Evolutionary conservation across 2,113 vertebrate genomes (phyloP), one percentile per base, ranked within the genome.

Genomic region (Apteryx mantelli): DNA sequence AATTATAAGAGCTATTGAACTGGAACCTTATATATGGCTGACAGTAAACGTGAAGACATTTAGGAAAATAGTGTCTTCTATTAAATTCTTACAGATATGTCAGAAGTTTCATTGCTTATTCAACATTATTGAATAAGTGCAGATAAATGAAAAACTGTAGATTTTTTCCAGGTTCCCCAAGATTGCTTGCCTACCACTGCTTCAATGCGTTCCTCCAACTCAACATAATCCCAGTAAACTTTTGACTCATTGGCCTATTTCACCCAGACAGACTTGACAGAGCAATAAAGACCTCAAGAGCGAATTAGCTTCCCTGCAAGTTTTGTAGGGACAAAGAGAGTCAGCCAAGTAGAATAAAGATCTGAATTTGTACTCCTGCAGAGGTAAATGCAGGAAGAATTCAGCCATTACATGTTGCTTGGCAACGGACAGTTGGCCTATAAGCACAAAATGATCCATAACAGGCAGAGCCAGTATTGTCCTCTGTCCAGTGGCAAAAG

Each of bases 1-100:
- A 98, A 97, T 98, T 97, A 91, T 79, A 95, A 89, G 30, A 89
- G 50, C 93, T 97, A 61, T 94, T 97, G 86, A 97, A 96, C 80
- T 96, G 91, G 92, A 96, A 93, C 83, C 24, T 86, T 65, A 89
- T 95, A 78, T 56, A 75, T n/a, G 52, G 28, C 55, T 97, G 75
- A 94, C 80, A 96, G 82, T 78, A 97, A 95, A 88, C 80, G 74
- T 74, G 34, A 16, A 9, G 7, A 82, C 7, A 26, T 95, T 95
- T 61, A 96, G 86, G 86, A 94, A 98, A 97, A 96, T 91, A 56
- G 86, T 89, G 48, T 88, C 66, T 75, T 97, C 91, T 97, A 95
- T 97, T 97, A 97, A 92, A 96, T 82, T 92, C 71, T 69, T 92
- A 80, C 79, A 96, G 89, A 91, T 97, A 97, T 94, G 81, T 93